Evolutionary conservation across 92 coral and sea anemone species (phyloP).

Genomic region (Muricea muricata): DNA sequence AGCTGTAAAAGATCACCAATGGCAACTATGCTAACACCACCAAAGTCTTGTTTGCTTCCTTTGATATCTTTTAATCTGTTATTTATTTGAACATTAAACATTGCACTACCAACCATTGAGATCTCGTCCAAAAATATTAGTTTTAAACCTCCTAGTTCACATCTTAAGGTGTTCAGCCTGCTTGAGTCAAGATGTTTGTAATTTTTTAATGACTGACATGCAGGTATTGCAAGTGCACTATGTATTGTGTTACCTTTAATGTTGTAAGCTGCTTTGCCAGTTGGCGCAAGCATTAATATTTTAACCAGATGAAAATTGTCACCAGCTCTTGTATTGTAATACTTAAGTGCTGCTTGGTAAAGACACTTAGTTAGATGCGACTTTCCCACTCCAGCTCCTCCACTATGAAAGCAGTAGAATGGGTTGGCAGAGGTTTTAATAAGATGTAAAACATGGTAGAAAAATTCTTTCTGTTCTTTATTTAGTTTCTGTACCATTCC

Average conservation of each 20-base stretch:
- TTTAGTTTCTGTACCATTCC: neutral
- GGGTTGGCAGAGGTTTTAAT: no score
- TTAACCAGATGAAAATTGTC: neutral
- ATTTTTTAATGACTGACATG: conserved; percentile 53
- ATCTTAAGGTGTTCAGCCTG: conserved; percentile 61
- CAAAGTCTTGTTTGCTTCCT: neutral
- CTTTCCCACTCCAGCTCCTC: no score
- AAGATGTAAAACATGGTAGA: no score
- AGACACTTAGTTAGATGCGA: no score
- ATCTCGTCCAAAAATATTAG: neutral
- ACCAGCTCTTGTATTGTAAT: no score
- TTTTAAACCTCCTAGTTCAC: conserved; percentile 29
- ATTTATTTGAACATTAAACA: neutral
- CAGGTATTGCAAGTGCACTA: conserved; percentile 65
- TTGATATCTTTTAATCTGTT: neutral
- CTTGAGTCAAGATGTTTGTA: conserved; percentile 61
- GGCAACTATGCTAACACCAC: neutral
- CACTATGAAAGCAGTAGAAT: no score
- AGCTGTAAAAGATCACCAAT: neutral
- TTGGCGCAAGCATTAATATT: conserved; percentile 51
- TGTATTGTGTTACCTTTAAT: conserved; percentile 65
- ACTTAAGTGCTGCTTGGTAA: no score
- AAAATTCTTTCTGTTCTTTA: neutral
- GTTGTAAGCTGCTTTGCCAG: conserved; percentile 62
- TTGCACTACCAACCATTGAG: no score